Evolutionary conservation across 2,113 vertebrate species (phyloP).

Genomic region (Platysteira castanea): DNA sequence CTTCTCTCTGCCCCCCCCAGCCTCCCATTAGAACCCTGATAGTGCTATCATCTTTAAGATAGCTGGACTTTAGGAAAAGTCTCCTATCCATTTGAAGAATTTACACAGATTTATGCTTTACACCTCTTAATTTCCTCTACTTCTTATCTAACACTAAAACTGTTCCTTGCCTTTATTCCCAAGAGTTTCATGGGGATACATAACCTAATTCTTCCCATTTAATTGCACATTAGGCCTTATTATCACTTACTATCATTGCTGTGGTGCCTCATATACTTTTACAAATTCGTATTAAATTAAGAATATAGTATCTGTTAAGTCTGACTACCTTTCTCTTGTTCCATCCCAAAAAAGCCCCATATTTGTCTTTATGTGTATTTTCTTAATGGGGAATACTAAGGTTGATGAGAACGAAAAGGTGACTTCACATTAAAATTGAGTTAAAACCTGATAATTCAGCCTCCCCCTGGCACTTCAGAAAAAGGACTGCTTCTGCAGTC

Average conservation of each 20-base stretch:
- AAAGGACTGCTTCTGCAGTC: neutral
- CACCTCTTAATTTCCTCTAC: neutral
- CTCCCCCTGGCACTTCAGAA: rapidly evolving
- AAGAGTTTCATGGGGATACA: neutral
- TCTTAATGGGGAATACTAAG: neutral
- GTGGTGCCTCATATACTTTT: neutral
- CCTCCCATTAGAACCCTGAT: neutral
- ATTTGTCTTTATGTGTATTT: neutral
- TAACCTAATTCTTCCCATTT: neutral
- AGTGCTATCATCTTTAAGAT: neutral
- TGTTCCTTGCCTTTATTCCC: neutral
- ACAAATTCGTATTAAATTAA: neutral
- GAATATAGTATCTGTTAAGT: neutral
- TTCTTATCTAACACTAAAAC: neutral
- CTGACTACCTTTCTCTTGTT: neutral
- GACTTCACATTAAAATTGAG: neutral
- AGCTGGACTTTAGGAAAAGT: neutral
- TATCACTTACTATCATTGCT: neutral
- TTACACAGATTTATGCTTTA: neutral
- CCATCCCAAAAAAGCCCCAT: neutral
- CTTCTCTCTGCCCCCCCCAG: neutral
- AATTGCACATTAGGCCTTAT: neutral
- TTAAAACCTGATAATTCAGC: neutral
- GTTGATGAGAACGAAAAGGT: neutral
- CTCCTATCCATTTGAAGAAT: neutral